A percentile compares a stretch with the other conserved stretches of the same genome.
Evolutionary conservation across 2,113 vertebrate species (phyloP).

Genomic region (Calyptommatus sinebrachiatus): DNA sequence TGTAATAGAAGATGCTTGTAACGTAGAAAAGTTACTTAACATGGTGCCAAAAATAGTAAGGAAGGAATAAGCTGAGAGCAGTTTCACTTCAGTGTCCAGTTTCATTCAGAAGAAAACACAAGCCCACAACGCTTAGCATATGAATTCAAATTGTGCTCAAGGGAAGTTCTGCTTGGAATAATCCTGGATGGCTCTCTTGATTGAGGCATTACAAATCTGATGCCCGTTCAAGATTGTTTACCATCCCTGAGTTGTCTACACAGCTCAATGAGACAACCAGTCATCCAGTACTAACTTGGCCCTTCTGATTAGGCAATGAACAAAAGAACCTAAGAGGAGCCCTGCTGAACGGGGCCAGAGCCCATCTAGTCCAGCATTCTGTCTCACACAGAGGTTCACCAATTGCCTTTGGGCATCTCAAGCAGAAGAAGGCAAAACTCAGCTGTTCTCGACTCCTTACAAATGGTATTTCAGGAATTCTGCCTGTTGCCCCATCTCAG

Average conservation of each 20-base stretch:
- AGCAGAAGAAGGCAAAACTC: no score
- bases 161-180: background rate
- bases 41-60: slow-evolving; percentile 28
- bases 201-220: background rate
- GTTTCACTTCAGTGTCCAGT: slow-evolving; percentile 1
- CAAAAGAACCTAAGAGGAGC: no score
- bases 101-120: slow-evolving; percentile 1
- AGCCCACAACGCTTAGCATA: background rate
- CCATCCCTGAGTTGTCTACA: background rate
- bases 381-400: no score
- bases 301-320: no score
- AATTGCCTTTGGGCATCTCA: no score
- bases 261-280: background rate
- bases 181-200: no score
- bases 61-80: background rate
- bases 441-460: no score
- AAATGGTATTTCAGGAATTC: no score
- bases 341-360: no score
- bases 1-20: slow-evolving; percentile 21
- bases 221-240: background rate
- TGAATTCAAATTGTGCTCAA: background rate
- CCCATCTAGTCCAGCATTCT: no score
- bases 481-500: no score
- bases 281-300: no score
- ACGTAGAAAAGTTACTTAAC: slow-evolving; percentile 26